Evolutionary conservation across 2,113 vertebrate genomes (phyloP).

Genomic region (Dryoscopus gambensis): DNA sequence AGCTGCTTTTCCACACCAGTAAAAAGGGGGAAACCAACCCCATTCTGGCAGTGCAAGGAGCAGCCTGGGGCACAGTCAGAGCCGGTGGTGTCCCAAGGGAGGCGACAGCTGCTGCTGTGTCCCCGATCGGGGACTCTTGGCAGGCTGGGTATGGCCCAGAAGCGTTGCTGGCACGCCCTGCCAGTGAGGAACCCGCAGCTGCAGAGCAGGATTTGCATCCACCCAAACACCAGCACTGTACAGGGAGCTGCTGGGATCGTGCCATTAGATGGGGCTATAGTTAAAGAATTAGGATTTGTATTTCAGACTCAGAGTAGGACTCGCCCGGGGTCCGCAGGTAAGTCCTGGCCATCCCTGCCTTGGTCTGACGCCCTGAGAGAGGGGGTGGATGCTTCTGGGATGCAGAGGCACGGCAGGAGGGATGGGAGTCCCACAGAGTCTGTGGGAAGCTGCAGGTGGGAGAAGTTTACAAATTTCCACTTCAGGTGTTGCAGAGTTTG

Average conservation of each 20-base stretch:
- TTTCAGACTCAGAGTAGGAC: accelerated
- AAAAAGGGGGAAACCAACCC: accelerated
- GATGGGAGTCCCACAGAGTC: neutral
- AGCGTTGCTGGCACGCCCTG: accelerated
- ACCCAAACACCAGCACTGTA: accelerated
- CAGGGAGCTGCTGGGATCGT: neutral
- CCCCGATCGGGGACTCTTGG: accelerated
- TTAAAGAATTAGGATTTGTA: neutral
- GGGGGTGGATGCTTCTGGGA: neutral
- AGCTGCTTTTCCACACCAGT: neutral
- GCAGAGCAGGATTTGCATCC: accelerated
- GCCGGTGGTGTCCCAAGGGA: accelerated
- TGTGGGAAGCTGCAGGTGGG: neutral
- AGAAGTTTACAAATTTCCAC: neutral
- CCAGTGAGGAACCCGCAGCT: accelerated
- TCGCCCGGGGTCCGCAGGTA: neutral
- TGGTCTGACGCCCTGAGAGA: neutral
- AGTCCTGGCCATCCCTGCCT: neutral
- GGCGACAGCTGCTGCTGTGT: neutral
- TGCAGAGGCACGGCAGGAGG: neutral
- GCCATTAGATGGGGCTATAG: constrained; percentile 48
- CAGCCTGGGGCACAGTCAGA: neutral
- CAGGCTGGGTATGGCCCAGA: neutral
- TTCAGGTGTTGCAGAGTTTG: neutral
- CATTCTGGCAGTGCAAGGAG: neutral